Percentiles rank a stretch among this genome's conserved stretches.
Evolutionary conservation across 2,113 vertebrate species (phyloP).

Genomic region (Myotis lucifugus): DNA sequence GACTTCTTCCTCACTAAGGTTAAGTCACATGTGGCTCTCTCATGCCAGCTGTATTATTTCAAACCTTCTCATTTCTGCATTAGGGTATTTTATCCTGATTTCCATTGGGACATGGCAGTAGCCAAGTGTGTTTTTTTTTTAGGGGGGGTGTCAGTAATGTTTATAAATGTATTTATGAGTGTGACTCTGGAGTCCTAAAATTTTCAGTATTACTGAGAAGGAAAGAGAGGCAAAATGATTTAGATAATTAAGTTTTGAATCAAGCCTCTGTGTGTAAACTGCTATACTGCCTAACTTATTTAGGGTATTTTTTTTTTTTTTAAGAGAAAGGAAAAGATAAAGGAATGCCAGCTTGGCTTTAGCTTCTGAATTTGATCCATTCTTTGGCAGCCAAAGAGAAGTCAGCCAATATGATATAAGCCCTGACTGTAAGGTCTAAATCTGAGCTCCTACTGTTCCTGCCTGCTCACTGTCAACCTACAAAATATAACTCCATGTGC

Average conservation of each 20-base stretch:
- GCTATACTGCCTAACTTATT: background rate
- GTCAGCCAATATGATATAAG: constrained; percentile 18
- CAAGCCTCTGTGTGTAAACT: background rate
- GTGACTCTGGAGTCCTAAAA: constrained; percentile 29
- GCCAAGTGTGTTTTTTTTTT: background rate
- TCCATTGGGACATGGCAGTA: background rate
- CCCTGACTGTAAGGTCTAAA: background rate
- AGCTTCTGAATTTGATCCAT: constrained; percentile 31
- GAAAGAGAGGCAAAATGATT: constrained; percentile 27
- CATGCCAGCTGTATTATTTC: background rate
- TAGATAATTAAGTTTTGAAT: constrained; percentile 30
- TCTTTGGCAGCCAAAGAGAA: constrained; percentile 59
- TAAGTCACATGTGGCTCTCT: background rate
- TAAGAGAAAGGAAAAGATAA: constrained; percentile 34
- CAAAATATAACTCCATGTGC: constrained; percentile 31
- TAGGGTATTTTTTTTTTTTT: background rate
- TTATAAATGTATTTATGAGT: constrained; percentile 25
- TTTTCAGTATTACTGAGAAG: background rate
- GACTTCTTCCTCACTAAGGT: background rate
- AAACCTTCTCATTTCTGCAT: background rate
- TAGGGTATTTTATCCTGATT: constrained; percentile 14
- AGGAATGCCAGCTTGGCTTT: constrained; percentile 6
- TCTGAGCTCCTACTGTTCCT: constrained; percentile 4
- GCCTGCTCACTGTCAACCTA: constrained; percentile 23
- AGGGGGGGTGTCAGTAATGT: background rate